A percentile compares a stretch with the other conserved stretches of the same genome.
phyloP scores from a whole-genome alignment of 2,113 vertebrate genomes.

The Hippocampus mohnikei region DNA sequence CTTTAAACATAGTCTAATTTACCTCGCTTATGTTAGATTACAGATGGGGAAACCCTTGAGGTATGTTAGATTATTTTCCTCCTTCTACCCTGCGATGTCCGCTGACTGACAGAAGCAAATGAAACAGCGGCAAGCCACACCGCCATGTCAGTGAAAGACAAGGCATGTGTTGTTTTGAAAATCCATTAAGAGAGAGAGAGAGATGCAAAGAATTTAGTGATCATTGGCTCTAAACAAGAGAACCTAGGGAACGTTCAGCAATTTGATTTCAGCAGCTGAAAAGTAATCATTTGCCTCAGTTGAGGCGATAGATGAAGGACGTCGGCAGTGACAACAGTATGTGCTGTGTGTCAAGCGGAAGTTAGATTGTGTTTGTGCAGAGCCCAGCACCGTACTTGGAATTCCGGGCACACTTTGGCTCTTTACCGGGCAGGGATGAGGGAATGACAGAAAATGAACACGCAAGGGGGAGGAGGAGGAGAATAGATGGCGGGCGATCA shows the following conservation, averaged over 20 bases:
- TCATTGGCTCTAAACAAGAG: not conserved
- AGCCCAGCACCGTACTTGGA: not conserved
- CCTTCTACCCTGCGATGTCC: not conserved
- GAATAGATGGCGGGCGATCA: not conserved
- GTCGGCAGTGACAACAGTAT: constrained; percentile 16
- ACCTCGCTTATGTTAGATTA: constrained; percentile 6
- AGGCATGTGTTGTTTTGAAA: not conserved
- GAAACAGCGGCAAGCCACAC: not conserved
- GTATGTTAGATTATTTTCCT: not conserved
- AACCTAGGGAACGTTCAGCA: not conserved
- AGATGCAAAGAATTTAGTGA: constrained; percentile 10
- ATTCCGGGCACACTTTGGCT: constrained; percentile 5
- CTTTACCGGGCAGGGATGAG: not conserved
- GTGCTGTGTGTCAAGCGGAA: constrained; percentile 1
- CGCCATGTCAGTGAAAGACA: not conserved
- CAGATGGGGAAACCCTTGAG: not conserved
- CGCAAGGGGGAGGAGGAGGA: not conserved
- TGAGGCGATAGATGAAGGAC: constrained; percentile 10
- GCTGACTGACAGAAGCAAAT: not conserved
- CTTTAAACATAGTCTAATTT: not conserved
- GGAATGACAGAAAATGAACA: not conserved
- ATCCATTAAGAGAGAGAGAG: not conserved
- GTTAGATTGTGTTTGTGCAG: not conserved
- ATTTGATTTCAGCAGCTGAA: not conserved
- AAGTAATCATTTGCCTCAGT: constrained; percentile 13